Base-by-base conservation (phyloP, 2,888 invertebrate species). In the Abrostola tripartita region DNA sequence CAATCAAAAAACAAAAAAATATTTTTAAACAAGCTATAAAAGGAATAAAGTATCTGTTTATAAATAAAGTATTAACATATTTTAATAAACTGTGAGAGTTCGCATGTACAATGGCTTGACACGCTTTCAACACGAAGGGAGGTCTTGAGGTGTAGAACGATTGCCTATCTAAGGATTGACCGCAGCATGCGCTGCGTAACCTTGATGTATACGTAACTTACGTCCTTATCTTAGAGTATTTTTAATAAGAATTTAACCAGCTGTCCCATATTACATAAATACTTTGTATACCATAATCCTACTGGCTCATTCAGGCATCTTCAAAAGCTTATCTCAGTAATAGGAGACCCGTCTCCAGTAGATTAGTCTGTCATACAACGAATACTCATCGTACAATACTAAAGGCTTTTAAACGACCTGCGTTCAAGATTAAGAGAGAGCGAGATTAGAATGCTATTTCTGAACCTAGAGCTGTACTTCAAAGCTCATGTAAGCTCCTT, bases 301-400 rank as follows among this genome's bases (percentile, higher is more conserved):
- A 54, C 47, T 40, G 47, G 12, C 50, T 66, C 40, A 11, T 70
- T 53, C 47, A 49, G 40, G 52, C 40, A 44, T 63, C 38, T 61
- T 66, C 61, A 63, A 73, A 66, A 55, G 60, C 52, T 71, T 74
- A 74, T 66, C 73, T 70, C 49, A 5, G 71, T 64, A 73, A 73
- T 57, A 68, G 65, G 51, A 72, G 50, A 63, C 44, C 54, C 42
- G 53, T 24, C 14, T 24, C 35, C 14, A 47, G 64, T 38, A 73
- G 73, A 71, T 73, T 68, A 68, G 50, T 49, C 61, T 74, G 67
- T 66, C 74, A 63, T 63, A 63, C 63, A 61, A 56, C 41, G 62
- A 66, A 74, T 58, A 66, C 54, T 61, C 74, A 67, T 74, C 66
- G 42, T 50, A 51, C 51, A 38, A 51, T 55, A 51, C 54, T 66